Base-by-base conservation (phyloP, 64 coral and sea anemone species). In the Montipora foliosa region DNA sequence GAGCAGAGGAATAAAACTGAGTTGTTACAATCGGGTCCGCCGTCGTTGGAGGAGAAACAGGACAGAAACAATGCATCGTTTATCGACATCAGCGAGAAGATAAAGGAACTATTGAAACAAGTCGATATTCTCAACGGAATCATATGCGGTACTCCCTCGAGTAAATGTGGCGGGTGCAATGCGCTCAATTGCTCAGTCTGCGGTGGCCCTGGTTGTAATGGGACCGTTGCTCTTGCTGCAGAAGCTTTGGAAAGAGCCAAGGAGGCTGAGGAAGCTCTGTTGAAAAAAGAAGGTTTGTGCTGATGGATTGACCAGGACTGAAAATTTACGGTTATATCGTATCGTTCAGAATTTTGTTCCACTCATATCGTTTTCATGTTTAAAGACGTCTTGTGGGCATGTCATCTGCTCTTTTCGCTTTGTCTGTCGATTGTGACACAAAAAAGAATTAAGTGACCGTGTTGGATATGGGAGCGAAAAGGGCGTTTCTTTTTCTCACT, bases 151-250 rank as follows among this genome's bases (percentile, higher is more conserved):
- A 72, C 77, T 45, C 95, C 95, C 62, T 79, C 80, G 45, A 87
- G 91, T 59, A 87, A 89, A 71, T 97, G 95, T 89, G 95, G 95
- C 5, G 88, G 89, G 13, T 97, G 95, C 64, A 82, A 77, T 58
- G 92, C 76, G 5, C 77, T 67, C 50, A 90, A 92, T 16, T 97
- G 95, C 74, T 84, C 91, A 15, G 78, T 76, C 19, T 97, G 95
- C 89, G 95, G 95, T 58, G 95, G 95, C 3, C 95, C 89, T 4
- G 95, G 92, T 4, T 97, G 95, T 89, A 89, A 87, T 78, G 95
- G 95, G 20, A 80, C 89, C 12, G 59, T 72, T 14, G 79, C 89
- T 50, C 67, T 97, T 13, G 89, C 95, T 17, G 24, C 49, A 77
- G 51, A 87, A 3, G 95, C 95, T 16, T 68, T 97, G 19, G 48